Conservation (phyloP, 1,140 invertebrate genomes). For the Brachionus plicatilis region DNA sequence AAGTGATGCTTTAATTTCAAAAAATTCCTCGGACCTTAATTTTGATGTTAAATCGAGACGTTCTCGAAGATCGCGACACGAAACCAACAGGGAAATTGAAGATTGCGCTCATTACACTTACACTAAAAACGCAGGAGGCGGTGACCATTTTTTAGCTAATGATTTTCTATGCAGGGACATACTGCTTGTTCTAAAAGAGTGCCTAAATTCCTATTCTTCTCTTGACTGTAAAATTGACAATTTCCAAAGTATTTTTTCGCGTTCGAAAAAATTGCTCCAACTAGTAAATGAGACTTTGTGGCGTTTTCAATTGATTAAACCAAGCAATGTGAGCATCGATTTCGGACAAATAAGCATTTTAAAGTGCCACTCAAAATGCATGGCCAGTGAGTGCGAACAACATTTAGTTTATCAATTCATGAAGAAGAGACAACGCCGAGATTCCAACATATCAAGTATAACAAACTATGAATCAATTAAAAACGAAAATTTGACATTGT, state of each 20-base stretch:
- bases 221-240: neutral
- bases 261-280: slow-evolving; percentile 37
- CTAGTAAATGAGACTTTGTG: slow-evolving; percentile 52
- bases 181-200: slow-evolving; percentile 48
- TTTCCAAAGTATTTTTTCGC: slow-evolving; percentile 42
- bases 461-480: neutral
- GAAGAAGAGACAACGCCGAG: neutral
- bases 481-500: neutral
- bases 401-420: slow-evolving; percentile 13
- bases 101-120: neutral
- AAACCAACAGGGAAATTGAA: neutral
- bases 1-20: neutral
- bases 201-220: neutral
- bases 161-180: slow-evolving; percentile 53
- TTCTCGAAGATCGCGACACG: neutral
- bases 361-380: slow-evolving; percentile 43
- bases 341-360: slow-evolving; percentile 45
- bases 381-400: slow-evolving; percentile 43
- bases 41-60: neutral
- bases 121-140: neutral
- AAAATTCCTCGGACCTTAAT: neutral
- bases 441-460: neutral
- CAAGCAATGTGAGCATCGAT: slow-evolving; percentile 47
- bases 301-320: slow-evolving; percentile 51
- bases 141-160: slow-evolving; percentile 47